phyloP scores from a whole-genome alignment of 2,888 invertebrate genomes.

The Synanthedon vespiformis region DNA sequence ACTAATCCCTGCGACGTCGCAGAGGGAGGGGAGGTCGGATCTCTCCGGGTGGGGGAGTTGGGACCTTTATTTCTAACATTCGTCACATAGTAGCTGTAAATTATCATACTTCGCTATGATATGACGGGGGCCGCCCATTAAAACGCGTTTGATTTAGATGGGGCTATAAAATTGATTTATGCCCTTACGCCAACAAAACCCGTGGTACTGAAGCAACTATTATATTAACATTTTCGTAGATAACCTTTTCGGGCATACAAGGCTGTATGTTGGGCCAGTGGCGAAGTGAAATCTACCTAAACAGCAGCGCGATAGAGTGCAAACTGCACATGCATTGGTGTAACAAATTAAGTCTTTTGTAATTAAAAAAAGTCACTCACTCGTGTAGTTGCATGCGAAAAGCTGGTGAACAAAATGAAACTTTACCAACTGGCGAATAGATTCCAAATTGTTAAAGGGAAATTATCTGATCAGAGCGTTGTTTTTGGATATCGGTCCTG shows the following conservation, averaged over 20 bases:
- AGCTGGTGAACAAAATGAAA: constrained; percentile 20
- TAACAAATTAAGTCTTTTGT: constrained; percentile 55
- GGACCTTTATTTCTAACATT: constrained; percentile 71
- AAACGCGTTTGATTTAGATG: constrained; percentile 73
- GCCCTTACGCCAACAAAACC: constrained; percentile 71
- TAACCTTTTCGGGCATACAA: constrained; percentile 54
- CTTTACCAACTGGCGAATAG: constrained; percentile 21
- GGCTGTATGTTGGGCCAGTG: constrained; percentile 30
- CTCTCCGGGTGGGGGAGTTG: constrained; percentile 25
- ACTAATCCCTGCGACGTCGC: constrained; percentile 51
- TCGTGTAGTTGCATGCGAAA: constrained; percentile 53
- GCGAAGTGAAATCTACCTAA: constrained; percentile 18
- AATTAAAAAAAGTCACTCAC: constrained; percentile 62
- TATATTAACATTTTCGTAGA: constrained; percentile 72
- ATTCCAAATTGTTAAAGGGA: constrained; percentile 21
- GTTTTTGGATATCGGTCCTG: constrained; percentile 57
- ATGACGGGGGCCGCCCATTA: constrained; percentile 72
- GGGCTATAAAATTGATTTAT: constrained; percentile 73
- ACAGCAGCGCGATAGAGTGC: constrained; percentile 5
- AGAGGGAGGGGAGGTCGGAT: constrained; percentile 15
- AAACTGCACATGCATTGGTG: constrained; percentile 6
- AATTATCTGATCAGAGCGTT: constrained; percentile 40
- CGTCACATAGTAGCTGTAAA: constrained; percentile 72
- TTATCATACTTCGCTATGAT: constrained; percentile 72
- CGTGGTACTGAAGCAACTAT: constrained; percentile 70